Conservation (phyloP, 1,140 invertebrate species). For the Drosophila sturtevanti region DNA sequence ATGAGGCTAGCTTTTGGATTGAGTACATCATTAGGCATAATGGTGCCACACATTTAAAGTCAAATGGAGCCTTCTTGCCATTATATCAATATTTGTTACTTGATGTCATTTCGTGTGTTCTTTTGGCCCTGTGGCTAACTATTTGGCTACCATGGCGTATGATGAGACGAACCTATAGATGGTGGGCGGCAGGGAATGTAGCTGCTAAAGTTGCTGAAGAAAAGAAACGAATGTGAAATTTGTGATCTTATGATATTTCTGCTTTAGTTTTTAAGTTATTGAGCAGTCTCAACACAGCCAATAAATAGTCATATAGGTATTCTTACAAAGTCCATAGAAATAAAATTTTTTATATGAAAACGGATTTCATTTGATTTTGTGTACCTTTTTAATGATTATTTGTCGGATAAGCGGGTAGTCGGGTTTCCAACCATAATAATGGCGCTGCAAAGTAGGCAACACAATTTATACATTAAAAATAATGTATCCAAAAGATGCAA, state of each 20-base stretch:
- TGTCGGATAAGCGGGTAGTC: too few relatives aligned
- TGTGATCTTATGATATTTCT: slow-evolving; percentile 6
- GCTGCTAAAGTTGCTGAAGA: slow-evolving; percentile 18
- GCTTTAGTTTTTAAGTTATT: slow-evolving; percentile 10
- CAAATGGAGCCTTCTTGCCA: slow-evolving; percentile 80
- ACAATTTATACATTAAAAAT: too few relatives aligned
- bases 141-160: slow-evolving; percentile 68
- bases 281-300: too few relatives aligned
- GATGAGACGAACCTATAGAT: slow-evolving; percentile 38
- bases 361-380: too few relatives aligned
- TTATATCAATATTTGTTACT: slow-evolving; percentile 84
- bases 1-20: slow-evolving; percentile 85
- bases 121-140: slow-evolving; percentile 43
- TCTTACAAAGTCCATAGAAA: slow-evolving; percentile 36
- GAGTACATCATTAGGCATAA: slow-evolving; percentile 85
- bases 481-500: too few relatives aligned
- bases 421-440: too few relatives aligned
- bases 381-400: too few relatives aligned
- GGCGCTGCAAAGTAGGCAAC: too few relatives aligned
- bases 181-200: slow-evolving; percentile 36
- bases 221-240: slow-evolving; percentile 50
- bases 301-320: slow-evolving; percentile 57
- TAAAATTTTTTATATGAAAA: too few relatives aligned
- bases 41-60: slow-evolving; percentile 82
- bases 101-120: slow-evolving; percentile 82